A percentile compares a stretch with the other conserved stretches of the same genome.
These are phyloP conservation scores for Drosophila aldrichi DNA, from an alignment of 2,888 invertebrate genomes.

Conservation along the genomic window DNA sequence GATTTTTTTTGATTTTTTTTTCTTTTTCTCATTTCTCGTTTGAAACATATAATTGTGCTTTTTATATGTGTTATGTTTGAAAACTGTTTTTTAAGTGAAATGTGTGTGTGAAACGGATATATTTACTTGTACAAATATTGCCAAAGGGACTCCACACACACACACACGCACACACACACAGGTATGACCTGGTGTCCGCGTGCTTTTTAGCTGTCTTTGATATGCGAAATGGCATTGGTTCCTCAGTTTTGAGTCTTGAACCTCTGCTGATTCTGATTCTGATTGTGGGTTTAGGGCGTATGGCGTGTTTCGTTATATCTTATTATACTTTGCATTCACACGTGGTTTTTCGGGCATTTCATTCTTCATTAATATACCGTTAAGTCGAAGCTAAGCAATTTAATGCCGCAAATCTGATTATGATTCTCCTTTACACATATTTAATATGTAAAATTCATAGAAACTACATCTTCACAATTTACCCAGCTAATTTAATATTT, in stretches of 20 bases:
- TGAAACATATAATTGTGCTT: conserved; percentile 76
- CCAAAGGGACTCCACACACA: conserved; percentile 31
- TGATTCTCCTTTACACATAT: too few species aligned
- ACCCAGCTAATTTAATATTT: too few species aligned
- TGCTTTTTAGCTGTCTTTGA: conserved; percentile 31
- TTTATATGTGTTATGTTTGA: conserved; percentile 67
- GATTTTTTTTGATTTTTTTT: too few species aligned
- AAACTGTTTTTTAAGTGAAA: conserved; percentile 80
- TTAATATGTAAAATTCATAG: too few species aligned
- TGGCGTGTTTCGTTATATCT: conserved; percentile 45
- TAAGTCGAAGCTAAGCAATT: background rate
- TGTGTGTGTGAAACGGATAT: conserved; percentile 33
- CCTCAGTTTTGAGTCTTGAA: background rate
- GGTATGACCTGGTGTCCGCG: conserved; percentile 49
- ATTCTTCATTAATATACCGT: background rate
- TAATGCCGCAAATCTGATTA: too few species aligned
- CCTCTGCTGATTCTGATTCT: background rate
- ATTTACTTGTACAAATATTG: conserved; percentile 35
- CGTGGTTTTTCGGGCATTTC: conserved; percentile 43
- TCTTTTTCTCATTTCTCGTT: conserved; percentile 59
- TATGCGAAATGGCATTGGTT: conserved; percentile 18
- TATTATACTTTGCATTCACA: conserved; percentile 17
- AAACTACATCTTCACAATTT: too few species aligned
- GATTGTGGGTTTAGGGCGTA: background rate
- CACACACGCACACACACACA: conserved; percentile 39